These are phyloP conservation scores for Himantopus leucocephalus DNA, from an alignment of 2,113 vertebrate species.

Conservation along the genomic window DNA sequence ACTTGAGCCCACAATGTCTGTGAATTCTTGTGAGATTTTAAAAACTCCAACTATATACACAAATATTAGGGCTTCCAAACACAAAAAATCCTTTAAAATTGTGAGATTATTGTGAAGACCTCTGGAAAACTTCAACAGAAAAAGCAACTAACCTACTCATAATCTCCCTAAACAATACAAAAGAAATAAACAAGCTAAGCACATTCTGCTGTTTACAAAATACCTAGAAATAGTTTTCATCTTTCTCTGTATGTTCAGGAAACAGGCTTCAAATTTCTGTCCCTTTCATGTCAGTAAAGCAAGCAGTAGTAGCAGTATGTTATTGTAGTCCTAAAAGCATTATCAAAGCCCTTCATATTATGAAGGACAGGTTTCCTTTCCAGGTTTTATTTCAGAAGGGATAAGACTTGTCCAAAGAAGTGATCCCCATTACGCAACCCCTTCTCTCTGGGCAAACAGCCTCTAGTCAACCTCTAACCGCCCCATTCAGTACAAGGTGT, in stretches of 20 bases:
- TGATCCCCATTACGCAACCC: neutral
- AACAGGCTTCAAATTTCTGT: neutral
- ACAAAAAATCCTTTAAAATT: neutral
- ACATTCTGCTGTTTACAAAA: neutral
- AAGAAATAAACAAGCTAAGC: neutral
- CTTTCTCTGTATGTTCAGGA: neutral
- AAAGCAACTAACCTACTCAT: neutral
- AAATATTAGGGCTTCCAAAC: neutral
- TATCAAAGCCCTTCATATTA: neutral
- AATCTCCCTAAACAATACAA: neutral
- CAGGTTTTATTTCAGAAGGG: neutral
- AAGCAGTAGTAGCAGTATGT: neutral
- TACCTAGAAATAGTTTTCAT: neutral
- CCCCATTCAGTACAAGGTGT: neutral
- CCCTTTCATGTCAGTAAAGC: neutral
- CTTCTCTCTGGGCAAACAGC: neutral
- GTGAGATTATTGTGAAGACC: neutral
- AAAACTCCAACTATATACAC: neutral
- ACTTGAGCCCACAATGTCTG: neutral
- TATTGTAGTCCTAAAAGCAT: neutral
- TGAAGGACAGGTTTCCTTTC: neutral
- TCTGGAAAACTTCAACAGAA: neutral
- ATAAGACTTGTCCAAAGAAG: neutral
- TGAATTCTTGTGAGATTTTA: neutral
- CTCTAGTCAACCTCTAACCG: neutral